phyloP scores from a whole-genome alignment of 92 coral and sea anemone genomes.

The Paragorgia papillata region DNA sequence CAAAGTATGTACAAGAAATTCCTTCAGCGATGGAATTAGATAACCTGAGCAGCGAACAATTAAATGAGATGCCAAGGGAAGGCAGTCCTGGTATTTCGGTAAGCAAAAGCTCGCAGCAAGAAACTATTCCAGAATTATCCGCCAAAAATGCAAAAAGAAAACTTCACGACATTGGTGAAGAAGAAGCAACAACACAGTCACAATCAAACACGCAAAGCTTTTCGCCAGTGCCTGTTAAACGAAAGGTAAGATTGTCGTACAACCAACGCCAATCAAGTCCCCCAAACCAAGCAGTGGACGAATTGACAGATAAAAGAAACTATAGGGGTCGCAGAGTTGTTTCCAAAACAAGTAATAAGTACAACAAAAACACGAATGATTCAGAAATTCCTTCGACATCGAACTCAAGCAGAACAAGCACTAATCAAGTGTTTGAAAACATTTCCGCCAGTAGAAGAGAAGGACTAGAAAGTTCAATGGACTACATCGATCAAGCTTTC shows the following conservation, averaged over 20 bases:
- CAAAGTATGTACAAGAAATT: background rate
- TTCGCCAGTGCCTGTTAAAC: conserved; percentile 1
- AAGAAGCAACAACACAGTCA: background rate
- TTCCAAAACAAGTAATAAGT: background rate
- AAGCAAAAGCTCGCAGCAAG: background rate
- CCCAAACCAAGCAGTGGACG: too few species aligned
- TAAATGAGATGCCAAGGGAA: background rate
- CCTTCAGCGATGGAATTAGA: background rate
- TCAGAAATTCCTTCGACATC: background rate
- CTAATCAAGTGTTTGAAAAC: conserved; percentile 13
- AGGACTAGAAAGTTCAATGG: conserved; percentile 15
- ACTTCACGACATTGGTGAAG: background rate
- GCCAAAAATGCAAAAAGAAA: background rate
- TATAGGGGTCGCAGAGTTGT: too few species aligned
- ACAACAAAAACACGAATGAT: background rate
- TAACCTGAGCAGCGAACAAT: background rate
- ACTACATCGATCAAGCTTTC: background rate
- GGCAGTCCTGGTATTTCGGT: background rate
- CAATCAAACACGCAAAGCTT: background rate
- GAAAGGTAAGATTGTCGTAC: conserved; percentile 9
- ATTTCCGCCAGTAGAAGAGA: conserved; percentile 15
- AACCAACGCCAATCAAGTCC: background rate
- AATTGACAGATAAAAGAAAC: background rate
- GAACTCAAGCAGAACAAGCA: background rate
- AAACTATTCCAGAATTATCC: background rate